Percentiles rank a stretch among this genome's conserved stretches.
Evolutionary conservation across 2,888 invertebrate species (phyloP).

Genomic region (Timandra comae): DNA sequence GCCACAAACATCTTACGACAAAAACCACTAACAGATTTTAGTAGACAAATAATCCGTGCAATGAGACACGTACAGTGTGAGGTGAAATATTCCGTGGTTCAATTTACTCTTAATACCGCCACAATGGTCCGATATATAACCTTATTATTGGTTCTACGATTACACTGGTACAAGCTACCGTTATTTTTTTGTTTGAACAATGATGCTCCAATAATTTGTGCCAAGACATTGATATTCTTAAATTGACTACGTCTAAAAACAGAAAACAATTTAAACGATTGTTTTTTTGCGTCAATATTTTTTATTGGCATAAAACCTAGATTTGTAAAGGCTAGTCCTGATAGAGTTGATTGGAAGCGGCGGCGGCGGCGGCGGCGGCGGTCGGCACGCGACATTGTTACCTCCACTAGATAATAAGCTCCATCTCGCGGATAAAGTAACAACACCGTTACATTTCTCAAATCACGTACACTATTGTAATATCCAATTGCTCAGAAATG

Average conservation of each 20-base stretch:
- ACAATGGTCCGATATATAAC: constrained; percentile 53
- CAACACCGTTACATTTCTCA: constrained; percentile 76
- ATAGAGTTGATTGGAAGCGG: too few relatives aligned
- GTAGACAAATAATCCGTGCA: constrained; percentile 67
- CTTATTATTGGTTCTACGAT: constrained; percentile 36
- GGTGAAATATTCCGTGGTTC: constrained; percentile 67
- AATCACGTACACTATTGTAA: constrained; percentile 77
- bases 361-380: constrained; percentile 29
- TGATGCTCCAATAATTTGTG: constrained; percentile 16
- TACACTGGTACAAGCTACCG: constrained; percentile 42
- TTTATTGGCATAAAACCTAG: too few relatives aligned
- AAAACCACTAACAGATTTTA: constrained; percentile 58
- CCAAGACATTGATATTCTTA: constrained; percentile 4
- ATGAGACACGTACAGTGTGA: constrained; percentile 66
- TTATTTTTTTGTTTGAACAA: constrained; percentile 39
- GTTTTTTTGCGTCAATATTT: constrained; percentile 43
- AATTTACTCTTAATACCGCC: constrained; percentile 50
- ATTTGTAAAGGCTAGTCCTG: constrained; percentile 42
- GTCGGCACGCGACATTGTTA: constrained; percentile 47
- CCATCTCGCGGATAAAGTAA: constrained; percentile 72
- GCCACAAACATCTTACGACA: constrained; percentile 44
- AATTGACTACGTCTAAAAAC: constrained; percentile 18
- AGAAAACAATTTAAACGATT: too few relatives aligned
- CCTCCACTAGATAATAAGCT: constrained; percentile 54
- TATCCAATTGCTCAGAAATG: constrained; percentile 76